These are phyloP conservation scores for Trididemnum clinides DNA, from an alignment of 23 tunicate species.

Conservation along the genomic window DNA sequence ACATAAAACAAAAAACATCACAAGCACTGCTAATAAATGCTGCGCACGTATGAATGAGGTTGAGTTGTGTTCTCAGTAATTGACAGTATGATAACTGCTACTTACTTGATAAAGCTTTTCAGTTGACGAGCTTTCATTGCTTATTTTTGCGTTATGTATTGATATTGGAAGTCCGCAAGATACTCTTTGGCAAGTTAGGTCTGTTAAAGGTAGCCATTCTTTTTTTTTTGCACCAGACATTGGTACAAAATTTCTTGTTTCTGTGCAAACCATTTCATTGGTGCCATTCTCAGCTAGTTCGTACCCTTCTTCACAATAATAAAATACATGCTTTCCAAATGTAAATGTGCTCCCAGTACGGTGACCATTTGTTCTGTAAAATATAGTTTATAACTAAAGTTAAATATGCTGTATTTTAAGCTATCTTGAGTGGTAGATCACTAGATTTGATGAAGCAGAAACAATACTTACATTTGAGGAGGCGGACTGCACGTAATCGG, in stretches of 20 bases:
- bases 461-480: conserved; percentile 29
- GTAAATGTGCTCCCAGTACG: not conserved
- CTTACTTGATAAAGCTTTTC: conserved; percentile 12
- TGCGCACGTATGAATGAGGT: too few relatives aligned
- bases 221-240: not conserved
- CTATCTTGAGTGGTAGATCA: too few relatives aligned
- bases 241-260: not conserved
- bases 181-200: conserved; percentile 38
- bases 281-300: not conserved
- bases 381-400: too few relatives aligned
- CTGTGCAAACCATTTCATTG: conserved; percentile 1
- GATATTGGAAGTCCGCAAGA: conserved; percentile 36
- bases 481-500: conserved; percentile 41
- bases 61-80: too few relatives aligned
- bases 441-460: not conserved
- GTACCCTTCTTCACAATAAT: conserved; percentile 72
- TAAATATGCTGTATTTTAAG: too few relatives aligned
- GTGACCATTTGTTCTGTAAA: not conserved
- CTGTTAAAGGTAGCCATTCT: not conserved
- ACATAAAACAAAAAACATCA: too few relatives aligned
- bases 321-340: conserved; percentile 40
- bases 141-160: conserved; percentile 9
- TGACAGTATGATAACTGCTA: too few relatives aligned
- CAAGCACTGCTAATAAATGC: too few relatives aligned
- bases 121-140: not conserved